These are phyloP conservation scores for Zaprionus bogoriensis DNA, from an alignment of 2,888 invertebrate species.

Conservation along the genomic window DNA sequence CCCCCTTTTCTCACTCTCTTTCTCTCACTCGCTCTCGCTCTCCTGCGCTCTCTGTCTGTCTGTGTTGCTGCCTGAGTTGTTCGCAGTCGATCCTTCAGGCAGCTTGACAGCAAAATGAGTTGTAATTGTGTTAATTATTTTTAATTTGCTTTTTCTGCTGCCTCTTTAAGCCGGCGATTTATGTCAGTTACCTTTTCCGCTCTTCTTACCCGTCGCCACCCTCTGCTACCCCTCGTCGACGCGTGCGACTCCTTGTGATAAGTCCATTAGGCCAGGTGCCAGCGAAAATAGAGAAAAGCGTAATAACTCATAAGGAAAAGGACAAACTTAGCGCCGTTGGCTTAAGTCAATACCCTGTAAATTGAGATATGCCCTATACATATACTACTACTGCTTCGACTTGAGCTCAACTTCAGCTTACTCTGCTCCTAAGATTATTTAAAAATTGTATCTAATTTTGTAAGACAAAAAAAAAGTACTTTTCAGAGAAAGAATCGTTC, in stretches of 20 bases:
- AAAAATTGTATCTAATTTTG: too few relatives aligned
- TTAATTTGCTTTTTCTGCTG: constrained; percentile 60
- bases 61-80: background rate
- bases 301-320: constrained; percentile 1
- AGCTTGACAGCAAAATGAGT: constrained; percentile 61
- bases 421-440: too few relatives aligned
- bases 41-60: background rate
- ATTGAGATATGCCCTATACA: too few relatives aligned
- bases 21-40: constrained; percentile 7
- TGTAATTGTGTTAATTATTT: constrained; percentile 67
- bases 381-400: too few relatives aligned
- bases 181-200: constrained; percentile 57
- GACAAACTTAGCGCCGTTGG: background rate
- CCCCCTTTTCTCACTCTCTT: background rate
- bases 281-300: background rate
- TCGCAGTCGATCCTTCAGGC: constrained; percentile 40
- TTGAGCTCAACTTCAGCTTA: too few relatives aligned
- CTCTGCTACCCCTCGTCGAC: too few relatives aligned
- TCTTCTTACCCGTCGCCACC: constrained; percentile 3
- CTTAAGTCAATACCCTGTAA: too few relatives aligned
- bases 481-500: too few relatives aligned
- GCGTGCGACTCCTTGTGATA: constrained; percentile 11
- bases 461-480: too few relatives aligned
- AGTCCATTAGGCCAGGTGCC: constrained; percentile 12
- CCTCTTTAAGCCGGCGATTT: constrained; percentile 54